A percentile compares a stretch with the other conserved stretches of the same genome.
These are phyloP conservation scores for Ennomos erosarius DNA, from an alignment of 2,888 invertebrate genomes.

Conservation along the genomic window DNA sequence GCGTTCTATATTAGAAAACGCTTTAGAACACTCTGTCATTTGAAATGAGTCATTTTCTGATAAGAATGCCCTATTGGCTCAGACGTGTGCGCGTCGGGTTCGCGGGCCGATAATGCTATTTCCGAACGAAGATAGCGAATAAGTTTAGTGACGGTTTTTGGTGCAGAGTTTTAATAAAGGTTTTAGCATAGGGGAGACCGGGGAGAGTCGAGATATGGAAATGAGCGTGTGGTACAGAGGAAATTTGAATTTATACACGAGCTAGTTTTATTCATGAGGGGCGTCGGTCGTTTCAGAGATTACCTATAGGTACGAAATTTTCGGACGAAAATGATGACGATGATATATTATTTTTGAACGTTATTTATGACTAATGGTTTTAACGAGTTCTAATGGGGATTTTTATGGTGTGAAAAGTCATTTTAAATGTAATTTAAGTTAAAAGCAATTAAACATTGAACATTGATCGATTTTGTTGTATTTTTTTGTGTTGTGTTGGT, in stretches of 20 bases:
- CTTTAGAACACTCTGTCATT: slow-evolving; percentile 86
- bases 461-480: neutral
- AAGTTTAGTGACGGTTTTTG: slow-evolving; percentile 81
- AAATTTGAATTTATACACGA: slow-evolving; percentile 85
- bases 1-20: slow-evolving; percentile 65
- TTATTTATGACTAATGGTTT: slow-evolving; percentile 39
- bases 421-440: too few species aligned
- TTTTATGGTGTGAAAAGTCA: slow-evolving; percentile 17
- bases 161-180: slow-evolving; percentile 80
- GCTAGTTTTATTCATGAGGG: slow-evolving; percentile 83
- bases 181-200: slow-evolving; percentile 69
- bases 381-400: slow-evolving; percentile 35
- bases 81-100: slow-evolving; percentile 80
- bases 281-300: slow-evolving; percentile 56
- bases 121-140: slow-evolving; percentile 81
- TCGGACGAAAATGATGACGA: slow-evolving; percentile 54
- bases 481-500: too few species aligned
- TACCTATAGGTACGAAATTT: slow-evolving; percentile 54
- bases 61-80: slow-evolving; percentile 87
- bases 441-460: too few species aligned
- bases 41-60: slow-evolving; percentile 91
- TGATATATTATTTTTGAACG: slow-evolving; percentile 42
- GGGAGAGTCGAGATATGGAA: slow-evolving; percentile 82
- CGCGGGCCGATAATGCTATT: slow-evolving; percentile 80
- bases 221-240: slow-evolving; percentile 82